Conservation (phyloP, 2,888 invertebrate genomes). For the Cremastobaeus sp. region DNA sequence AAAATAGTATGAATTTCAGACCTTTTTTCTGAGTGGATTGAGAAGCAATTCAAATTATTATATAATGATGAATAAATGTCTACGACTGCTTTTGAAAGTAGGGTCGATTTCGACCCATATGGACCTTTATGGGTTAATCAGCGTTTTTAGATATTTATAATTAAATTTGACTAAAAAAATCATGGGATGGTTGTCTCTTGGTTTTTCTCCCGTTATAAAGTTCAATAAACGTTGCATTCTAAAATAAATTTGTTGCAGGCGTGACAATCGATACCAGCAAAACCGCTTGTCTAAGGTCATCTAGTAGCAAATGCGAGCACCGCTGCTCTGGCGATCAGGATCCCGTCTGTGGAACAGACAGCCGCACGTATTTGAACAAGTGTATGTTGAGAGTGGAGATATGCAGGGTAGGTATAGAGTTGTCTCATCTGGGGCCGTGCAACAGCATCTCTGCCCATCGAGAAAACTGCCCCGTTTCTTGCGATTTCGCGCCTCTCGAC, state of each 20-base stretch:
- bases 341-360: constrained; percentile 92
- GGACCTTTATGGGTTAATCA: too few relatives aligned
- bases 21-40: too few relatives aligned
- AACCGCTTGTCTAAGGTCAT: constrained; percentile 79
- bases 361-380: constrained; percentile 90
- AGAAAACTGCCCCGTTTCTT: constrained; percentile 93
- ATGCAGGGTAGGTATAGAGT: constrained; percentile 81
- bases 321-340: constrained; percentile 91
- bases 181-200: too few relatives aligned
- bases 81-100: too few relatives aligned
- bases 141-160: too few relatives aligned
- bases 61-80: too few relatives aligned
- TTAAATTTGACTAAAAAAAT: too few relatives aligned
- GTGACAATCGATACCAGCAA: constrained; percentile 75
- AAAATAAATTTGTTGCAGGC: constrained; percentile 66
- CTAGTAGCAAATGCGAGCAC: constrained; percentile 81
- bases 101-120: too few relatives aligned
- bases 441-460: constrained; percentile 88
- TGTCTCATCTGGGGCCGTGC: constrained; percentile 83
- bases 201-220: too few relatives aligned
- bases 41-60: too few relatives aligned
- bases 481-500: constrained; percentile 90
- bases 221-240: too few relatives aligned
- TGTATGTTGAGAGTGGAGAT: constrained; percentile 80
- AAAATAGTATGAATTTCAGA: too few relatives aligned